phyloP scores from a whole-genome alignment of 1,140 invertebrate genomes.

The Bilobella aurantiaca region DNA sequence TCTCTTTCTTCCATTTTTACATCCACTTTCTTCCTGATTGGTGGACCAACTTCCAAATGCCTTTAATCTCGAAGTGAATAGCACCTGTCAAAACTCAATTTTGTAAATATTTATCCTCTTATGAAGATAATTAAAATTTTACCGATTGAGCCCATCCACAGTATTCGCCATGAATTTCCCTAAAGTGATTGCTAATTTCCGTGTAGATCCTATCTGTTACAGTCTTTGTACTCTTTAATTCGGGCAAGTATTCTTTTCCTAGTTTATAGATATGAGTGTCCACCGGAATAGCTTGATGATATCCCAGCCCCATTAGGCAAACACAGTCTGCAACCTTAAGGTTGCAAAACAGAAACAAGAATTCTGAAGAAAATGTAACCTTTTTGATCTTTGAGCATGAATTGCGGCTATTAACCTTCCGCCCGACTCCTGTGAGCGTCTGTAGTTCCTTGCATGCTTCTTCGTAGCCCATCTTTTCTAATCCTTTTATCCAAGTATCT shows the following conservation, averaged over 20 bases:
- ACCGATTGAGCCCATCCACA: constrained; percentile 95
- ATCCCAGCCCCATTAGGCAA: constrained; percentile 88
- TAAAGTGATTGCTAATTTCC: constrained; percentile 72
- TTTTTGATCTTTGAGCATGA: too few species aligned
- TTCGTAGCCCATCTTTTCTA: constrained; percentile 57
- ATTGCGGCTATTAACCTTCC: constrained; percentile 55
- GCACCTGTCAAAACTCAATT: neutral
- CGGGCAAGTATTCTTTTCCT: constrained; percentile 68
- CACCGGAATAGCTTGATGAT: constrained; percentile 79
- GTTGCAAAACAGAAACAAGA: constrained; percentile 21
- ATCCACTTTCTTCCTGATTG: neutral
- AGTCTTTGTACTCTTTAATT: constrained; percentile 62
- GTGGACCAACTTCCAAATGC: neutral
- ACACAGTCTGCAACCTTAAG: constrained; percentile 91
- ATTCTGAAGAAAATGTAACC: constrained; percentile 9
- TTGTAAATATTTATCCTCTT: neutral
- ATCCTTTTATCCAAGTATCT: constrained; percentile 55
- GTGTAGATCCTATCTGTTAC: constrained; percentile 72
- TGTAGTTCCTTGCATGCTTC: constrained; percentile 63
- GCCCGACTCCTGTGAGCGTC: constrained; percentile 71
- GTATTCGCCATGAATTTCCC: constrained; percentile 67
- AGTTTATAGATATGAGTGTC: constrained; percentile 96
- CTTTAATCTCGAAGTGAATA: constrained; percentile 2
- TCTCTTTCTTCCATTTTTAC: neutral
- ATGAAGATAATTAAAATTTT: constrained; percentile 32